Conservation (phyloP, 2,113 vertebrate genomes). For the Notarius lentiginosus region DNA sequence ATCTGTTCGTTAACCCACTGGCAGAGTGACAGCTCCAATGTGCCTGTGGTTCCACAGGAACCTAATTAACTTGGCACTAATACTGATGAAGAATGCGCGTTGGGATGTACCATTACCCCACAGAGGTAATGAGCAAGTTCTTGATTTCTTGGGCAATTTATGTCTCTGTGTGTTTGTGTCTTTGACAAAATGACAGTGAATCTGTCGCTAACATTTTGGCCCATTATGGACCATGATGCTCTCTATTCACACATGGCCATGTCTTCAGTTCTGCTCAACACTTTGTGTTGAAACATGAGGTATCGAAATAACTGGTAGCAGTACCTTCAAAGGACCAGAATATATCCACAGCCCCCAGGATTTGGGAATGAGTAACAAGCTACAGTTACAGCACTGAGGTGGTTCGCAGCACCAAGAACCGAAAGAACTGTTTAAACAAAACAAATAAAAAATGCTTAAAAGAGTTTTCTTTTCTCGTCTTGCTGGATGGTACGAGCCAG, state of each 20-base stretch:
- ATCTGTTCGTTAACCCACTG: not conserved
- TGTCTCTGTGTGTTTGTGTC: not conserved
- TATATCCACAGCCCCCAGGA: not conserved
- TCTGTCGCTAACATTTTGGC: not conserved
- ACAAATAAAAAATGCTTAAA: not conserved
- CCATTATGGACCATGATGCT: not conserved
- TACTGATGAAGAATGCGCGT: not conserved
- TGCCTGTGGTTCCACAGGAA: constrained; percentile 17
- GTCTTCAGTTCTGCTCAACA: not conserved
- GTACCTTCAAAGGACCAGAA: not conserved
- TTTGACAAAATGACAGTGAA: not conserved
- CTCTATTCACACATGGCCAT: not conserved
- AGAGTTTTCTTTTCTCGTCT: not conserved
- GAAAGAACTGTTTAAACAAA: not conserved
- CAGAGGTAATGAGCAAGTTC: constrained; percentile 9
- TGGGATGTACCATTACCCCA: not conserved
- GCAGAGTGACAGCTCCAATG: not conserved
- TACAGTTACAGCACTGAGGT: not conserved
- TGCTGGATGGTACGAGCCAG: not conserved
- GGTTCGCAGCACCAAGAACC: not conserved
- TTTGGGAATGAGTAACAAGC: not conserved
- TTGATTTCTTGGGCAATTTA: not conserved
- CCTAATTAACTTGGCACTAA: constrained; percentile 14
- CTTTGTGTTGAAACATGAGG: not conserved
- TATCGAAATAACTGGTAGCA: not conserved